phyloP scores from a whole-genome alignment of 2,888 invertebrate species.

The Macrosiphum euphorbiae region DNA sequence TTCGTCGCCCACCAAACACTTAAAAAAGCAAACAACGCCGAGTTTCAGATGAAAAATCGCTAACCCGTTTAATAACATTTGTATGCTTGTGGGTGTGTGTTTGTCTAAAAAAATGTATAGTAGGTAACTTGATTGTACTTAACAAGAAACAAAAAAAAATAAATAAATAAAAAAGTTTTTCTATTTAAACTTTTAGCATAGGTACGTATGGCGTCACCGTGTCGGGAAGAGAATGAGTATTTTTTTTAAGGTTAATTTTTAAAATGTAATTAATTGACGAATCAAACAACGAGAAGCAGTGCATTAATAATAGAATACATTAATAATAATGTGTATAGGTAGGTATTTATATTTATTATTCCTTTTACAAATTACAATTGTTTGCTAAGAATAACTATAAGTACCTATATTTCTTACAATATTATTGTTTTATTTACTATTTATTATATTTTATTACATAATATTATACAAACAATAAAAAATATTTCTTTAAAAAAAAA shows the following conservation, averaged over 20 bases:
- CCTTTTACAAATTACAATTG: too few species aligned
- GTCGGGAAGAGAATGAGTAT: too few species aligned
- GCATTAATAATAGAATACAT: not conserved
- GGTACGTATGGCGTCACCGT: too few species aligned
- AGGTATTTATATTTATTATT: not conserved
- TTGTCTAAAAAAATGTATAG: not conserved
- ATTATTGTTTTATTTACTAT: not conserved
- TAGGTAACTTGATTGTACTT: not conserved
- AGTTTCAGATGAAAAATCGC: not conserved
- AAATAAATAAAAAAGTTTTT: not conserved
- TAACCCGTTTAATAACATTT: not conserved
- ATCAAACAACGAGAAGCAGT: not conserved
- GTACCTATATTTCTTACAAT: not conserved
- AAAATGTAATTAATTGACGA: not conserved
- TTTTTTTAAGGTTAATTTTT: not conserved
- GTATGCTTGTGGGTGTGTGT: not conserved
- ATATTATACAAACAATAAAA: not conserved
- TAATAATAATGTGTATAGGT: not conserved
- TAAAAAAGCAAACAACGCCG: slow-evolving; percentile 57
- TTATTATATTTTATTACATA: not conserved
- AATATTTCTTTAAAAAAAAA: not conserved
- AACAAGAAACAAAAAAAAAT: not conserved
- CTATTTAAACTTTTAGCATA: not conserved
- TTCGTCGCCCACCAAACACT: slow-evolving; percentile 69
- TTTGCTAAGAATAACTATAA: not conserved